These are phyloP conservation scores for Pogonomyrmex californicus DNA, from an alignment of 1,140 invertebrate genomes.

Conservation along the genomic window DNA sequence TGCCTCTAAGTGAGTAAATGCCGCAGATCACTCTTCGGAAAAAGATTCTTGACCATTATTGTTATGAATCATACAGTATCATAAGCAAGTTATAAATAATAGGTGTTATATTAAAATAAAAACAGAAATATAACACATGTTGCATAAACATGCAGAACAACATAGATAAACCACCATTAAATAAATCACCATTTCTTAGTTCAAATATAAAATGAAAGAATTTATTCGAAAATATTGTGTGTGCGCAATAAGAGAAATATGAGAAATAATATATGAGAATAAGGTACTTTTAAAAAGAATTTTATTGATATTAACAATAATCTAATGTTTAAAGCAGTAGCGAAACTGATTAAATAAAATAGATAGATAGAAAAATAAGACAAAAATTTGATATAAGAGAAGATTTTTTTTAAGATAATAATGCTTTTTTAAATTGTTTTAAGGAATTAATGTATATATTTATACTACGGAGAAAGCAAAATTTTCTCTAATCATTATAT, in stretches of 20 bases:
- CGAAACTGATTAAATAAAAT: no score
- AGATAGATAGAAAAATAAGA: not conserved
- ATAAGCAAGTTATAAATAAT: not conserved
- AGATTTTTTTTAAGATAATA: not conserved
- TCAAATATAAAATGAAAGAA: not conserved
- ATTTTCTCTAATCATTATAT: not conserved
- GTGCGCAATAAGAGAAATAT: not conserved
- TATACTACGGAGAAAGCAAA: not conserved
- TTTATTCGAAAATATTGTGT: not conserved
- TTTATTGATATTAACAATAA: no score
- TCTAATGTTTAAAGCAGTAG: no score
- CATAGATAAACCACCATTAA: not conserved
- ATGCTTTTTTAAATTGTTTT: not conserved
- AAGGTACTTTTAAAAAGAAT: not conserved
- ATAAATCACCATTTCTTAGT: not conserved
- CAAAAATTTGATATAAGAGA: not conserved
- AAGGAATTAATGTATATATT: not conserved
- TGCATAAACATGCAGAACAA: not conserved
- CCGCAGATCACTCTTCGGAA: not conserved
- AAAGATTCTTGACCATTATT: not conserved
- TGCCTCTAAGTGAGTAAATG: not conserved
- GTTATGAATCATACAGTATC: not conserved
- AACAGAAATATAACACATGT: slow-evolving; percentile 1
- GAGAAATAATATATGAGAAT: not conserved
- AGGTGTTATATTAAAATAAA: slow-evolving; percentile 1